Evolutionary conservation across 2,113 vertebrate species (phyloP), one percentile per base, ranked within the genome.

Genomic region (Macaca nemestrina): DNA sequence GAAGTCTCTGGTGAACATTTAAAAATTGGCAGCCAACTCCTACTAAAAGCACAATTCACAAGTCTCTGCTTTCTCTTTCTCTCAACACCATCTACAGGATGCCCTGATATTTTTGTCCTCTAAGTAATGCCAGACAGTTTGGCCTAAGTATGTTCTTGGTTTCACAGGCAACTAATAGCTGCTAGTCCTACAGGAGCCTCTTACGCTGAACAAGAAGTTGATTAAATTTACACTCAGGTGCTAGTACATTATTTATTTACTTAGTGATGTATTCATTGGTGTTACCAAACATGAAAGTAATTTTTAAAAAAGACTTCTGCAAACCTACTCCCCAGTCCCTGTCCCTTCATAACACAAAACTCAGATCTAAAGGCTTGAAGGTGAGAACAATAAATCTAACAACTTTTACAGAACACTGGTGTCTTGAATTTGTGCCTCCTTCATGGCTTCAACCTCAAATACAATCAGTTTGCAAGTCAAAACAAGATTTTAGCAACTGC

Each of bases 381-480:
- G 6, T 45, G n/a, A 96, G 7, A 89, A 64, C 32, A 76, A 50
- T 87, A 89, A 94, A 88, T 82, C 20, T 18, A 79, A 27, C 11
- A 57, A 79, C 89, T 90, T 92, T 85, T 61, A 27, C 7, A 90
- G 38, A 35, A 78, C 32, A 57, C 0, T 81, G 67, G 18, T 14
- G 22, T 75, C 61, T 97, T 35, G 25, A 86, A 43, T 86, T 11
- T 73, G 48, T 76, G 30, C 32, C 45, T 94, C 23, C 27, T 22
- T 82, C 52, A 57, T 23, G 78, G 52, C 57, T 96, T 81, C 79
- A 82, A 91, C 35, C 67, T 97, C 84, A 85, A 80, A 91, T 72
- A 82, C 27, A 95, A 96, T 95, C 64, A n/a, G 73, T 93, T 93
- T 98, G 22, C 72, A 96, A 97, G 81, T 94, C 67, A 97, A 97